Evolutionary conservation across 2,113 vertebrate species (phyloP).

Genomic region (Empidonax traillii): DNA sequence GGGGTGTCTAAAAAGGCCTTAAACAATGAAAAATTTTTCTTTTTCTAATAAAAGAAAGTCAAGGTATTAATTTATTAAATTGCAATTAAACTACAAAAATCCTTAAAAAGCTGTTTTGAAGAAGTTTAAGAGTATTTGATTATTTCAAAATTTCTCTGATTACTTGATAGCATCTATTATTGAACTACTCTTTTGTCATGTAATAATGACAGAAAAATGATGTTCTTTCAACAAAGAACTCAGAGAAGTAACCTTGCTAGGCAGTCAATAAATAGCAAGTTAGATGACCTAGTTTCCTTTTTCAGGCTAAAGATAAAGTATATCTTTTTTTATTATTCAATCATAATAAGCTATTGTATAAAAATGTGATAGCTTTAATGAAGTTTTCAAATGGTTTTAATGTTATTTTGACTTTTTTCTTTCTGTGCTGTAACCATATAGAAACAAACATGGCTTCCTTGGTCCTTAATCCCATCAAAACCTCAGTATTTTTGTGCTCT

Average conservation of each 20-base stretch:
- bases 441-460: neutral
- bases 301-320: neutral
- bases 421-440: neutral
- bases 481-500: neutral
- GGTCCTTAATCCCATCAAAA: neutral
- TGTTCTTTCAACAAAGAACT: neutral
- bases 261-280: neutral
- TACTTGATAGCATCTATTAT: neutral
- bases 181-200: neutral
- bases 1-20: conserved; percentile 43
- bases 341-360: neutral
- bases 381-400: neutral
- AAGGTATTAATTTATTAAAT: neutral
- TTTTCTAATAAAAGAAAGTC: neutral
- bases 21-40: neutral
- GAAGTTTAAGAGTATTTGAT: neutral
- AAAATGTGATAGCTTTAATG: neutral
- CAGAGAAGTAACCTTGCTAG: neutral
- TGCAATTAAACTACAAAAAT: conserved; percentile 29
- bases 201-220: neutral
- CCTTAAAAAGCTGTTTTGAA: neutral
- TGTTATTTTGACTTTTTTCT: neutral
- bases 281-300: neutral
- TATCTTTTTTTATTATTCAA: neutral
- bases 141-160: neutral